These are phyloP conservation scores for Megaleporinus macrocephalus DNA, from an alignment of 2,113 vertebrate species.

Conservation along the genomic window DNA sequence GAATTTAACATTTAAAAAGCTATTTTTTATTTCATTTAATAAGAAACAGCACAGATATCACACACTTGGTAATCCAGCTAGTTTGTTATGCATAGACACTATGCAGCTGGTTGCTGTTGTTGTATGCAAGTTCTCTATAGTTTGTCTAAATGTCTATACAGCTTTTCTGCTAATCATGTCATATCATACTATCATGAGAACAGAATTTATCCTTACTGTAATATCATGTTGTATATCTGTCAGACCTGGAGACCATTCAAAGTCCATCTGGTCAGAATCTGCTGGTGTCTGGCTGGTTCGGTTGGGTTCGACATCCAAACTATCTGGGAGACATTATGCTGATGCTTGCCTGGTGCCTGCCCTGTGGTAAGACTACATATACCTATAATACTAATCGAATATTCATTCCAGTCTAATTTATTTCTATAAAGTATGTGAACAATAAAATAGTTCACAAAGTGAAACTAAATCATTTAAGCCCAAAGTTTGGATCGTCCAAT, in stretches of 20 bases:
- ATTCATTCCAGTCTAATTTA: too few species aligned
- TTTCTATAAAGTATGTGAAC: too few species aligned
- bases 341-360: constrained; percentile 59
- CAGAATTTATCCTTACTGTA: too few species aligned
- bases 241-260: constrained; percentile 54
- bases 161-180: too few species aligned
- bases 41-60: too few species aligned
- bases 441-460: too few species aligned
- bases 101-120: too few species aligned
- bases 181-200: too few species aligned
- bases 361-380: constrained; percentile 54
- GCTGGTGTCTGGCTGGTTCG: constrained; percentile 64
- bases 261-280: constrained; percentile 57
- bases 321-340: constrained; percentile 62
- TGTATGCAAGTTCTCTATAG: not conserved
- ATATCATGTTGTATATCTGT: not conserved
- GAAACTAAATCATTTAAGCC: too few species aligned
- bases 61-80: not conserved
- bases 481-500: too few species aligned
- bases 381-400: not conserved
- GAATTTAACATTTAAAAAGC: too few species aligned
- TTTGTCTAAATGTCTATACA: not conserved
- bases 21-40: too few species aligned
- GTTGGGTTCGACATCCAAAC: constrained; percentile 64
- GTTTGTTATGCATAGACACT: not conserved